Percentiles rank a stretch among this genome's conserved stretches.
Evolutionary conservation across 2,113 vertebrate species (phyloP).

Genomic region (Ophiodon elongatus): DNA sequence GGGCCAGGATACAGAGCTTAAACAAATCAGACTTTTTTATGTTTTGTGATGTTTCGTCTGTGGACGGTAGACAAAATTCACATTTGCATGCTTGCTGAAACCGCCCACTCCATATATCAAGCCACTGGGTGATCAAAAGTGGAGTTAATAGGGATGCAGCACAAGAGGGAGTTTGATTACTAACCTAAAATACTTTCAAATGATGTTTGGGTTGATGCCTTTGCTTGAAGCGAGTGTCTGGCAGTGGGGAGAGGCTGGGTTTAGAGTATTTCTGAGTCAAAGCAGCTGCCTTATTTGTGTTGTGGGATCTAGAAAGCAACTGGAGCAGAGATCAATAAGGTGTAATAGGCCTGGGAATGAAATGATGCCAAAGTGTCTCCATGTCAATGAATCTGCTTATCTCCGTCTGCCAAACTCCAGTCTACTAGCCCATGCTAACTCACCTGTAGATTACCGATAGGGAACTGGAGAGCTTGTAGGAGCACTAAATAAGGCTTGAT

Average conservation of each 20-base stretch:
- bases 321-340: conserved; percentile 81
- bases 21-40: conserved; percentile 67
- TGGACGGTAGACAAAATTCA: conserved; percentile 64
- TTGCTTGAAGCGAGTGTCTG: conserved; percentile 54
- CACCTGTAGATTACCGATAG: conserved; percentile 81
- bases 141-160: conserved; percentile 71
- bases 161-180: conserved; percentile 76
- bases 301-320: conserved; percentile 70
- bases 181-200: conserved; percentile 74
- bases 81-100: conserved; percentile 75
- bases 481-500: conserved; percentile 56
- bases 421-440: conserved; percentile 61
- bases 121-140: conserved; percentile 76
- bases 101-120: conserved; percentile 72
- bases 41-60: conserved; percentile 64
- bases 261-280: conserved; percentile 66
- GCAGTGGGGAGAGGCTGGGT: conserved; percentile 25
- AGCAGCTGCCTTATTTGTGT: conserved; percentile 71
- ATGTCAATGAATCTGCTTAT: conserved; percentile 86
- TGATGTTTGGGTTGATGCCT: conserved; percentile 61
- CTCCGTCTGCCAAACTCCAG: conserved; percentile 74
- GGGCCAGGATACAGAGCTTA: conserved; percentile 45
- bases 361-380: conserved; percentile 77
- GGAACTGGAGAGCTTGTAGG: conserved; percentile 55
- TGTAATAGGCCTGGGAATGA: conserved; percentile 81